A percentile compares a stretch with the other conserved stretches of the same genome.
Evolutionary conservation across 2,888 invertebrate species (phyloP).

Genomic region (Drosophila helvetica): DNA sequence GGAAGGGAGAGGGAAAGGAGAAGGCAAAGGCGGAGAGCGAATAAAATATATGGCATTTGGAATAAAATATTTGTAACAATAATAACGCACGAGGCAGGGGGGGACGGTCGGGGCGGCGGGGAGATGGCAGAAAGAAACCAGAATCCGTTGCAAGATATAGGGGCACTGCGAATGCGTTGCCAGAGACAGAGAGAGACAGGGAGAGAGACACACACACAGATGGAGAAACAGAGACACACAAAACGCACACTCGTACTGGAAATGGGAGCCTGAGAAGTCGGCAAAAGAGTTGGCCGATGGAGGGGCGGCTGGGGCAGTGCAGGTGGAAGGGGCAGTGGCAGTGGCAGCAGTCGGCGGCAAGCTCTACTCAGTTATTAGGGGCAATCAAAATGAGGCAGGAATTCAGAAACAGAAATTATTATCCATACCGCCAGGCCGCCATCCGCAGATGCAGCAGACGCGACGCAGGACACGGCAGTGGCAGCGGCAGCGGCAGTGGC

Average conservation of each 20-base stretch:
- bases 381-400: conserved; percentile 79
- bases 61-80: conserved; percentile 81
- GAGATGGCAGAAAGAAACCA: conserved; percentile 20
- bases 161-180: conserved; percentile 31
- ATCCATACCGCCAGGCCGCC: conserved; percentile 60
- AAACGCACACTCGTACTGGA: conserved; percentile 16
- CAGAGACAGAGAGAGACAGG: conserved; percentile 38
- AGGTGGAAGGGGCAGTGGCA: conserved; percentile 56
- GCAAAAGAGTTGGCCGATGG: conserved; percentile 13
- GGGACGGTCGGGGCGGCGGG: neutral
- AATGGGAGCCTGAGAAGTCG: conserved; percentile 12
- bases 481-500: neutral
- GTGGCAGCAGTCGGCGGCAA: conserved; percentile 54
- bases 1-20: neutral
- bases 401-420: conserved; percentile 79
- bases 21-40: conserved; percentile 43
- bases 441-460: conserved; percentile 41
- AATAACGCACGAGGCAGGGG: conserved; percentile 60
- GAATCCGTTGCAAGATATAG: conserved; percentile 27
- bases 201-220: too few species aligned
- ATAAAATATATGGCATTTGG: conserved; percentile 80
- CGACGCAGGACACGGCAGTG: conserved; percentile 28
- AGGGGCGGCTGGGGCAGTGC: conserved; percentile 53
- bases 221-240: conserved; percentile 19
- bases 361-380: conserved; percentile 79